Evolutionary conservation across 2,797 vertebrate species (phyloP), one percentile per base, ranked within the genome.

Genomic region (Pangasius macronema): DNA sequence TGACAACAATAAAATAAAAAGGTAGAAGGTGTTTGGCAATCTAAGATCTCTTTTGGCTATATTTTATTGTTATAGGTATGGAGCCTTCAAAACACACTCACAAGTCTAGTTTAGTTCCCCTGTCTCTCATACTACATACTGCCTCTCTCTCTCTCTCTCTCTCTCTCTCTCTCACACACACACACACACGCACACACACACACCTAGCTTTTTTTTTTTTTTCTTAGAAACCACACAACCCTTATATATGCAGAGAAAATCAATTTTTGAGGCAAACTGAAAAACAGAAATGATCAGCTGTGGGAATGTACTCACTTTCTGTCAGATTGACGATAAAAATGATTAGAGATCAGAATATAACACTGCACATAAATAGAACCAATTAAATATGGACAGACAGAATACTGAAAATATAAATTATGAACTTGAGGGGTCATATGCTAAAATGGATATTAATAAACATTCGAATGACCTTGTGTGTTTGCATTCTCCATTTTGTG

Each of bases 361-460:
- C 97, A 98, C 98, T 97, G 93, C 91, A 95, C 95, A 96, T 96
- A 97, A 97, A 97, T 96, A 97, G 95, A 96, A 96, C 95, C 96
- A 98, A 98, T 99, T 99, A 98, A 99, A 99, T 98, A 99, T 97
- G 95, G 96, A 96, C 95, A 96, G 95, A 95, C 94, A 95, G 96
- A 98, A 99, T 97, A 99, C 97, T 98, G 97, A 97, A 98, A 94
- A 95, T 94, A 95, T 86, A 96, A 96, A 96, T 96, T 95, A 96
- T 93, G 93, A 22, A 87, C 76, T 93, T 85, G 89, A 92, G 92
- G 89, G 91, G 92, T 93, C 94, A 93, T 90, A 91, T 88, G 89
- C 92, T 91, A 93, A 93, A 91, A 88, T 82, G 85, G 90, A 93
- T 95, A 94, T 93, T 93, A 93, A 91, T 91, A 94, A 94, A 95